Base-by-base conservation (phyloP, 2,113 vertebrate species). In the Pteropus alecto region DNA sequence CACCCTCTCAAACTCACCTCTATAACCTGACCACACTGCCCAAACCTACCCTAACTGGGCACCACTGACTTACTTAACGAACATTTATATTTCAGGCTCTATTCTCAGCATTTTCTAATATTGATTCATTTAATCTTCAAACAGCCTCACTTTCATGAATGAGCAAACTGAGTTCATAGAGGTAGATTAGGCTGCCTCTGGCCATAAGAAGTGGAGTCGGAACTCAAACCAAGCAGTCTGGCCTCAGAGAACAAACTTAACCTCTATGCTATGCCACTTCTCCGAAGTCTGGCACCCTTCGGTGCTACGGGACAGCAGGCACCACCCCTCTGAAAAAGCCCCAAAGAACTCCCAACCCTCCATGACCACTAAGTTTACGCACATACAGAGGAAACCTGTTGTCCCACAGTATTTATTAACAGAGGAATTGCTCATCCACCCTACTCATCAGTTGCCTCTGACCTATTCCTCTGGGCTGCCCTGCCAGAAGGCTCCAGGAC, bases 271-370 rank as follows among this genome's bases (percentile, higher is more conserved):
- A 6, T 14, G 35, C 13, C 43, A 12, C 41, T 81, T 58, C 71
- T 41, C 81, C 60, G 3, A 74, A 68, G n/a, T 28, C 83, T 61
- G 76, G n/a, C n/a, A n/a, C 22, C 28, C n/a, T 70, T 68, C 28
- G 12, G 76, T 46, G 68, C 38, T 38, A 33, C 33, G 1, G 65
- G 38, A 81, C 19, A n/a, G 46, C 24, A 6, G 21, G 65, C 1
- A 0, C 56, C 43, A 58, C 30, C 33, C 51, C 63, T 38, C 56
- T 28, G 41, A 86, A 43, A 48, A 13, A 24, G 33, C 19, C 65
- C 68, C 3, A 63, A 1, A 7, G 16, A 54, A 18, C 8, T 6
- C 21, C 24, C 16, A 13, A 4, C 21, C 3, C 19, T 1, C 68
- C 60, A 54, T 5, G 0, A 63, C 48, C 24, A 1, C 54, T 48